Evolutionary conservation across 2,113 vertebrate genomes (phyloP), one percentile per base, ranked within the genome.

Genomic region (Cochlearius cochlearius): DNA sequence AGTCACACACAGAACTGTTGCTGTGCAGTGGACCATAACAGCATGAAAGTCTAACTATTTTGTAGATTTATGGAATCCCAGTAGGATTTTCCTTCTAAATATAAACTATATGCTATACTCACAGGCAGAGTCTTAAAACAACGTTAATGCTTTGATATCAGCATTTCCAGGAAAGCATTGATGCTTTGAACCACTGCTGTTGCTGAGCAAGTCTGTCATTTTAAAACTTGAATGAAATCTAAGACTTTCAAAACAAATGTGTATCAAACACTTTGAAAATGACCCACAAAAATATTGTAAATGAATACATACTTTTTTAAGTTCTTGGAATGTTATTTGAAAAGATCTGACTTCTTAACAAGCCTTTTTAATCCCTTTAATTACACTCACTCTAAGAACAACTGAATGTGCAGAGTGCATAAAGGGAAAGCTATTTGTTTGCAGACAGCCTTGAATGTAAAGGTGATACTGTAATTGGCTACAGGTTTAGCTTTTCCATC

Each of bases 81-180:
- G 87, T 87, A 97, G 97, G 88, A 97, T 98, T 98, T 98, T 95
- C 94, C 96, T 98, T 97, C 97, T 97, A 98, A 97, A 98, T 98
- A 97, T 96, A 98, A 97, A 96, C 95, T 96, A 22, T 76, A 97
- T 86, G 84, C 58, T 90, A 75, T 90, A 88, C 47, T 95, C 88
- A 81, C 90, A 97, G 79, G 83, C 93, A 97, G 84, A 96, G 72
- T 86, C 80, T 96, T 97, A 96, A 96, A 98, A 95, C 73, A 96
- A 82, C 29, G 17, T 69, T 95, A 94, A 96, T 94, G 86, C 88
- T 95, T 88, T 96, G 92, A 87, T 97, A 90, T 56, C 74, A 86
- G 26, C 50, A 85, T 95, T 29, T 23, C 88, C 91, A 94, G 92
- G 86, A 97, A 96, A 96, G 79, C 49, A 88, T 47, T 88, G 92